A percentile compares a stretch with the other conserved stretches of the same genome.
These are phyloP conservation scores for Sturnus vulgaris DNA, from an alignment of 2,113 vertebrate genomes.

Conservation along the genomic window DNA sequence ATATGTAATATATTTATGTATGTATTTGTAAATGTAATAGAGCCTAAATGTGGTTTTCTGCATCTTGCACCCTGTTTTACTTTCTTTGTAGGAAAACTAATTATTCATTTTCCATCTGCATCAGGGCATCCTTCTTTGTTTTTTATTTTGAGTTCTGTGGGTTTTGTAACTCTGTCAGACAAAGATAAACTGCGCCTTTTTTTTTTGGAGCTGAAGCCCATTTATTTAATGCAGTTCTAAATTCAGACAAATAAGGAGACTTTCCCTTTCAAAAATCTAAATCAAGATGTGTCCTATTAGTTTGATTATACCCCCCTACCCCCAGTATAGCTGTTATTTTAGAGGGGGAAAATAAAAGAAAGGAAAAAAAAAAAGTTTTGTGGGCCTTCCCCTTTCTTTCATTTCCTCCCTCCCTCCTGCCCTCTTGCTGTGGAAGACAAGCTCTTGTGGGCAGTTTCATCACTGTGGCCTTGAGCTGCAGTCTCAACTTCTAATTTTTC, in stretches of 20 bases:
- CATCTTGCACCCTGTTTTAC: slow-evolving; percentile 45
- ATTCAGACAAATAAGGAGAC: background rate
- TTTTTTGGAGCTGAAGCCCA: background rate
- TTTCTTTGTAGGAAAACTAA: slow-evolving; percentile 58
- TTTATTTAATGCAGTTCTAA: slow-evolving; percentile 22
- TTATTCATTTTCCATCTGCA: background rate
- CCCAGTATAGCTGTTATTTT: background rate
- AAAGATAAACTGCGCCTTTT: background rate
- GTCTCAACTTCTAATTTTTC: background rate
- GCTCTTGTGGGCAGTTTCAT: background rate
- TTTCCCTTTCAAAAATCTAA: background rate
- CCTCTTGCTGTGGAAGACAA: background rate
- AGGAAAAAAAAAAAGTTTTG: background rate
- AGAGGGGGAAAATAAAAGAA: background rate
- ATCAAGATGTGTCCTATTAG: background rate
- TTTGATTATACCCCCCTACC: background rate
- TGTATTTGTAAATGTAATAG: slow-evolving; percentile 81
- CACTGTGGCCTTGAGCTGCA: background rate
- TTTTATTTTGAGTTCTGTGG: background rate
- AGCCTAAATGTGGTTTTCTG: slow-evolving; percentile 65
- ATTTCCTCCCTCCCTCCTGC: background rate
- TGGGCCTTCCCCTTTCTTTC: background rate
- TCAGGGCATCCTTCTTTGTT: background rate
- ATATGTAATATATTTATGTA: slow-evolving; percentile 87
- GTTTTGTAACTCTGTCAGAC: background rate